Conservation (phyloP, 2,797 vertebrate species). For the Mus spretus region DNA sequence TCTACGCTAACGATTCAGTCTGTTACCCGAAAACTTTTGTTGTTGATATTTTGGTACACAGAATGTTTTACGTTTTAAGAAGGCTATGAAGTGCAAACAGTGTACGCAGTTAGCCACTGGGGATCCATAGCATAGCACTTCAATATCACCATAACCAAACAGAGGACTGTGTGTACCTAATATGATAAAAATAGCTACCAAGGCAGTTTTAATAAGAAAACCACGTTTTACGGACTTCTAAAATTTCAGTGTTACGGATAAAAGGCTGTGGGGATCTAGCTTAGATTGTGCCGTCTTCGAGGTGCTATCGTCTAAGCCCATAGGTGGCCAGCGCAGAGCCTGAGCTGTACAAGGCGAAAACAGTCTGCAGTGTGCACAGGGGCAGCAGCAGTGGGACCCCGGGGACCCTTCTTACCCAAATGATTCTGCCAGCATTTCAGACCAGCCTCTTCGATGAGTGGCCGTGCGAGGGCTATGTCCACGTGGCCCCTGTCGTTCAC, state of each 20-base stretch:
- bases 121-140: neutral
- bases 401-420: conserved; percentile 90
- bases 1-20: conserved; percentile 11
- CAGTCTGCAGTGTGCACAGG: neutral
- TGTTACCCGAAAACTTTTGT: neutral
- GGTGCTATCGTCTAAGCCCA: neutral
- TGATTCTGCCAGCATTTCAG: conserved; percentile 99
- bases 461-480: conserved; percentile 94
- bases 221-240: neutral
- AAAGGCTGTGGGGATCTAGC: neutral
- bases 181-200: neutral
- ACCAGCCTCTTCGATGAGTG: conserved; percentile 96
- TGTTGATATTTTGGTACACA: conserved; percentile 9
- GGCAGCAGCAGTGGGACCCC: neutral
- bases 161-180: neutral
- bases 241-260: neutral
- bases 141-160: conserved; percentile 14
- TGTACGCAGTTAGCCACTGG: neutral
- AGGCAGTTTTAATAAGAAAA: conserved; percentile 41
- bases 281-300: neutral
- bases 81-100: neutral
- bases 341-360: neutral
- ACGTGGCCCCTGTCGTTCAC: conserved; percentile 97
- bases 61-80: conserved; percentile 35
- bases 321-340: neutral